Evolutionary conservation across 2,888 invertebrate species (phyloP).

Genomic region (Ypsolopha sequella): DNA sequence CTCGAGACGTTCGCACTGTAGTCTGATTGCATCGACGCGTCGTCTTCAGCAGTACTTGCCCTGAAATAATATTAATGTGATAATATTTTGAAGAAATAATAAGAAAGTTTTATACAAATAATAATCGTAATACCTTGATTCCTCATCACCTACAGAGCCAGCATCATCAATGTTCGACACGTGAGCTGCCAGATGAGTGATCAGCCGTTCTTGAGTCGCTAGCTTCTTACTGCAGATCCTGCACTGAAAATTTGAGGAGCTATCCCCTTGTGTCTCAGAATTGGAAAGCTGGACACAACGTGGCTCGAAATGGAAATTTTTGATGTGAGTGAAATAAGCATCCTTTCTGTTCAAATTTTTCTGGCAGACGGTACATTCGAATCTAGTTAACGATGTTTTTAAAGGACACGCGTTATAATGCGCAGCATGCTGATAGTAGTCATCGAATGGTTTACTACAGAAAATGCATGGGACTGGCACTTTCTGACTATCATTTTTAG

Average conservation of each 20-base stretch:
- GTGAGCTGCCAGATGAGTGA: slow-evolving; percentile 52
- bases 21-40: slow-evolving; percentile 32
- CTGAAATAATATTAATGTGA: slow-evolving; percentile 22
- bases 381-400: slow-evolving; percentile 21
- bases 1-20: slow-evolving; percentile 18
- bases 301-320: slow-evolving; percentile 36
- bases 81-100: no score
- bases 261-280: slow-evolving; percentile 3
- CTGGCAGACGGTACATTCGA: slow-evolving; percentile 41
- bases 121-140: slow-evolving; percentile 29
- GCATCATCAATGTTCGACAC: slow-evolving; percentile 42
- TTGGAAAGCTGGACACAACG: slow-evolving; percentile 6
- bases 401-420: slow-evolving; percentile 40
- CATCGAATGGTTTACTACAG: slow-evolving; percentile 35
- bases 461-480: slow-evolving; percentile 43
- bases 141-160: slow-evolving; percentile 24
- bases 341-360: slow-evolving; percentile 28
- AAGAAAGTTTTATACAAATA: neutral
- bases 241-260: slow-evolving; percentile 26
- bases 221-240: slow-evolving; percentile 48
- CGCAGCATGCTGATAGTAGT: slow-evolving; percentile 37
- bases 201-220: slow-evolving; percentile 39
- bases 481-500: slow-evolving; percentile 13
- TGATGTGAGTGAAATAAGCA: slow-evolving; percentile 39
- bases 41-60: slow-evolving; percentile 34